Percentiles rank a stretch among this genome's conserved stretches.
These are phyloP conservation scores for Chironex yamaguchii DNA, from an alignment of 30 jellyfish, hydroid and myxozoan species.

Conservation along the genomic window DNA sequence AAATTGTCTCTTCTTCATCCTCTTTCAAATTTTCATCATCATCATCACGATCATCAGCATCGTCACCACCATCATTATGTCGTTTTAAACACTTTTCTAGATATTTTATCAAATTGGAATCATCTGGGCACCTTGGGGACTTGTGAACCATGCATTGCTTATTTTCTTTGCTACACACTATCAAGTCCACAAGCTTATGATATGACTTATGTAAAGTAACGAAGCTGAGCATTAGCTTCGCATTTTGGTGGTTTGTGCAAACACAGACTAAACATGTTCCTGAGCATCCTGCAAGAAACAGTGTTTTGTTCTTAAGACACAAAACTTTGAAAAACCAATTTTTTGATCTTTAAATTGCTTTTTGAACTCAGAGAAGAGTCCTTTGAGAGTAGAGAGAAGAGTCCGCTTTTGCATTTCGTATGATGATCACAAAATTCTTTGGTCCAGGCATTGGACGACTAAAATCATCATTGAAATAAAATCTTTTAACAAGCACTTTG, in stretches of 20 bases:
- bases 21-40: background rate
- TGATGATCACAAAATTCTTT: constrained; percentile 63
- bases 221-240: constrained; percentile 44
- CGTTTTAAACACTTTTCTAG: background rate
- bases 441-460: constrained; percentile 72
- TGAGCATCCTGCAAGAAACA: constrained; percentile 74
- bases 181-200: constrained; percentile 25
- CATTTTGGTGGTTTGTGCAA: constrained; percentile 76
- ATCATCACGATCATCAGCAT: background rate
- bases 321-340: constrained; percentile 72
- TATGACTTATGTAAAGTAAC: constrained; percentile 16
- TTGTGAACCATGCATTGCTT: constrained; percentile 79
- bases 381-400: constrained; percentile 56
- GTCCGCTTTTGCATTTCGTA: constrained; percentile 59
- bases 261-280: constrained; percentile 89
- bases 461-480: constrained; percentile 53
- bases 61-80: background rate
- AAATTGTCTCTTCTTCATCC: constrained; percentile 37
- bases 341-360: constrained; percentile 31
- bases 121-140: constrained; percentile 69
- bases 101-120: background rate
- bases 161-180: constrained; percentile 64
- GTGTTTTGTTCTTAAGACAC: constrained; percentile 76
- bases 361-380: constrained; percentile 50
- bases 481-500: constrained; percentile 4